phyloP scores from a whole-genome alignment of 2,888 invertebrate species.

The Peribatodes rhomboidaria region DNA sequence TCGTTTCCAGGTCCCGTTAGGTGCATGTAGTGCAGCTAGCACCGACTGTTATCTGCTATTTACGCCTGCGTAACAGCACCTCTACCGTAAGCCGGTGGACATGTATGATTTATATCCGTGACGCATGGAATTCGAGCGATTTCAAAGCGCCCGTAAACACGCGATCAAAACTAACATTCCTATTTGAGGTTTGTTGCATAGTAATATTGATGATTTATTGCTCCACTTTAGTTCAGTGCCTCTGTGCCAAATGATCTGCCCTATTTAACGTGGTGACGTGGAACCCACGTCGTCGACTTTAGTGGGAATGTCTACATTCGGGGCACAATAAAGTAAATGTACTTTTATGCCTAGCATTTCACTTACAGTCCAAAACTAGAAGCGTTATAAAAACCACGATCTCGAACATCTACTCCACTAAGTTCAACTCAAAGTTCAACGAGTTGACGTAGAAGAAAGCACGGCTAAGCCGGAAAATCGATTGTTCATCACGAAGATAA shows the following conservation, averaged over 20 bases:
- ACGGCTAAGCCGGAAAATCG: conserved; percentile 27
- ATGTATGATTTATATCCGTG: conserved; percentile 40
- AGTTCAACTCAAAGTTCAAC: no score
- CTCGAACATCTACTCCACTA: no score
- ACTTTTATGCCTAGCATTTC: no score
- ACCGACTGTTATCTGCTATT: conserved; percentile 44
- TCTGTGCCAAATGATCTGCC: no score
- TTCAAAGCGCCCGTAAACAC: conserved; percentile 39
- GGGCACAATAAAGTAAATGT: no score
- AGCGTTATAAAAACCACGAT: neutral
- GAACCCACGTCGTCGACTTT: no score
- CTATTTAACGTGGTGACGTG: no score
- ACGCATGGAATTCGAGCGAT: conserved; percentile 42
- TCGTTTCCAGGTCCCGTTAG: conserved; percentile 46
- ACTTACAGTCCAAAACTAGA: neutral
- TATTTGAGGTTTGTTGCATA: conserved; percentile 19
- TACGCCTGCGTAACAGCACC: conserved; percentile 45
- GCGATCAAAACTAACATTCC: conserved; percentile 39
- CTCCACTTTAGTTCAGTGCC: neutral
- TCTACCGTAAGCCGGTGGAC: conserved; percentile 45
- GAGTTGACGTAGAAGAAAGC: conserved; percentile 17
- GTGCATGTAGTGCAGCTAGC: conserved; percentile 11
- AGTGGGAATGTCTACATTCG: no score
- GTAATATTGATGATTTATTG: conserved; percentile 12
- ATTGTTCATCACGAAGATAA: conserved; percentile 31